These are phyloP conservation scores for Haliclona indistincta DNA, from an alignment of 37 sponge, comb jelly and placozoan species.

Conservation along the genomic window DNA sequence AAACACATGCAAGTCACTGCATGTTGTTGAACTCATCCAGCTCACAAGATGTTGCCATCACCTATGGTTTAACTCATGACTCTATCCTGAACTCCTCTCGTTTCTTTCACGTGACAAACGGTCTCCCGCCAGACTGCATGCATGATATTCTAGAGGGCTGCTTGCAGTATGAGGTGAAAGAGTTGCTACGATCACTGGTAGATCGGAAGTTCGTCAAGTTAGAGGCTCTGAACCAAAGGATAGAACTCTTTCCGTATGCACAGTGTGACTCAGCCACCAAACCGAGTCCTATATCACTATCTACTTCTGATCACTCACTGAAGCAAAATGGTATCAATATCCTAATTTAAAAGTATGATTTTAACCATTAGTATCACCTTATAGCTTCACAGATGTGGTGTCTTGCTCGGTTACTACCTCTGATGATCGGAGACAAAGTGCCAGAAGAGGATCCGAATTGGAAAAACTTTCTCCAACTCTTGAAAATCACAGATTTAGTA, in stretches of 20 bases:
- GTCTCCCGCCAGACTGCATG: slow-evolving; percentile 65
- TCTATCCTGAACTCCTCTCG: slow-evolving; percentile 36
- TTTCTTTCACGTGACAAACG: slow-evolving; percentile 66
- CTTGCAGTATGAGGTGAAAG: slow-evolving; percentile 16
- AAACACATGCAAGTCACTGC: slow-evolving; percentile 43
- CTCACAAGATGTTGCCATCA: slow-evolving; percentile 60
- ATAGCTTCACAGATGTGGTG: slow-evolving; percentile 76
- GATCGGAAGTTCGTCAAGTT: slow-evolving; percentile 34
- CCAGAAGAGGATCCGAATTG: slow-evolving; percentile 38
- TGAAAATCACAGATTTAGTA: slow-evolving; percentile 52
- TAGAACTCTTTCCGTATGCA: slow-evolving; percentile 19
- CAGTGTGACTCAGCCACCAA: slow-evolving; percentile 11
- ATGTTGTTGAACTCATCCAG: slow-evolving; percentile 43
- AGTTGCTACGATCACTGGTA: slow-evolving; percentile 16
- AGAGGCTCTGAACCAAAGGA: slow-evolving; percentile 16
- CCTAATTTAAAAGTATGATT: background rate
- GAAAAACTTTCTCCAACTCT: slow-evolving; percentile 45
- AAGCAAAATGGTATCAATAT: slow-evolving; percentile 41
- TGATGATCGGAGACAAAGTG: slow-evolving; percentile 57
- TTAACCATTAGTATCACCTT: background rate
- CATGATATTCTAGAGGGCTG: slow-evolving; percentile 73
- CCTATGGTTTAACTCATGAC: slow-evolving; percentile 48
- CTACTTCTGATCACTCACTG: slow-evolving; percentile 23
- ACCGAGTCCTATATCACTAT: slow-evolving; percentile 14
- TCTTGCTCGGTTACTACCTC: slow-evolving; percentile 53